These are phyloP conservation scores for Plodia interpunctella DNA, from an alignment of 1,140 invertebrate species.

Conservation along the genomic window DNA sequence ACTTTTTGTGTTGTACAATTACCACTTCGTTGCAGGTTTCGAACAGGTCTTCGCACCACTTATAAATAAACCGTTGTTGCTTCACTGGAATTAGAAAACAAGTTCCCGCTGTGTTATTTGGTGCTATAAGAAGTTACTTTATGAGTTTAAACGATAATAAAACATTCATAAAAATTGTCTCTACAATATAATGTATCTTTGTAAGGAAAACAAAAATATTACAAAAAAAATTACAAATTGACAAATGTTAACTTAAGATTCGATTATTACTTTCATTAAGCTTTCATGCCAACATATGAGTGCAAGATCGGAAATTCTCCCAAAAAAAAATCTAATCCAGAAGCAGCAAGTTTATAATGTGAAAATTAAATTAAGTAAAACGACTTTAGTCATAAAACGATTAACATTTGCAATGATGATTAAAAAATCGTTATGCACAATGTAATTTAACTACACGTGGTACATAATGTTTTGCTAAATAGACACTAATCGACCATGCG, in stretches of 20 bases:
- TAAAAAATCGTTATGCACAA: neutral
- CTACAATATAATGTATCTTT: no score
- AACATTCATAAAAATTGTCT: no score
- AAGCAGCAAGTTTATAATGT: neutral
- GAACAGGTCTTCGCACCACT: slow-evolving; percentile 4
- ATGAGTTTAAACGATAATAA: no score
- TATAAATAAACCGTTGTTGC: slow-evolving; percentile 9
- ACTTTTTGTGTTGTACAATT: slow-evolving; percentile 8
- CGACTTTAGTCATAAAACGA: neutral
- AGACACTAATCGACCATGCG: slow-evolving; percentile 23
- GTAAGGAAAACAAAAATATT: no score
- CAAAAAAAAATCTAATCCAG: no score
- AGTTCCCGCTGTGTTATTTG: neutral
- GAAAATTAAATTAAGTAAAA: slow-evolving; percentile 13
- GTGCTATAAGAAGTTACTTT: neutral
- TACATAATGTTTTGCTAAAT: slow-evolving; percentile 21
- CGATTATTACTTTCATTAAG: no score
- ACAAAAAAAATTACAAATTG: no score
- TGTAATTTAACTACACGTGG: slow-evolving; percentile 20
- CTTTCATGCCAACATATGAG: no score
- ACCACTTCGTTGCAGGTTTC: slow-evolving; percentile 2
- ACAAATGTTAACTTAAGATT: no score
- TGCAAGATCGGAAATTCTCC: no score
- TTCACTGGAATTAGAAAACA: slow-evolving; percentile 1
- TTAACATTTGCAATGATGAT: neutral